These are phyloP conservation scores for Phaedon cochleariae DNA, from an alignment of 2,888 invertebrate genomes.

Conservation along the genomic window DNA sequence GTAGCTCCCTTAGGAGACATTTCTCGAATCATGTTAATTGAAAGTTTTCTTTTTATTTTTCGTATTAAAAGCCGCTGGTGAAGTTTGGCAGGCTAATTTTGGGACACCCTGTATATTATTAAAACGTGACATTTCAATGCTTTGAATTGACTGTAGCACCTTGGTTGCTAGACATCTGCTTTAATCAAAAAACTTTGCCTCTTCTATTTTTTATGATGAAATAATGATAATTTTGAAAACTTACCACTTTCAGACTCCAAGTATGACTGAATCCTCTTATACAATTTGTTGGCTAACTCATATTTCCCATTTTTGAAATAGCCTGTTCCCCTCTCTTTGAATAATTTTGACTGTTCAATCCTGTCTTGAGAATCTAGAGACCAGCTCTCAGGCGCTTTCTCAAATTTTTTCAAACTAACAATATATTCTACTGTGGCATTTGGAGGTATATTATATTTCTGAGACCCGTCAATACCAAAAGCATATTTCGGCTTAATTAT, in stretches of 20 bases:
- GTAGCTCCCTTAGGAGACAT: too few relatives aligned
- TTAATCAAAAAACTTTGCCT: too few relatives aligned
- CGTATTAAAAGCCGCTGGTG: too few relatives aligned
- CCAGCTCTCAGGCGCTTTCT: constrained; percentile 85
- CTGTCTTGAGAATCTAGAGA: constrained; percentile 81
- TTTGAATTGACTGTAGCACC: too few relatives aligned
- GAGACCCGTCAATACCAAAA: constrained; percentile 72
- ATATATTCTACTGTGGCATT: constrained; percentile 82
- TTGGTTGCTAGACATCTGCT: too few relatives aligned
- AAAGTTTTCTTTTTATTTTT: too few relatives aligned
- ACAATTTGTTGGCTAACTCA: constrained; percentile 84
- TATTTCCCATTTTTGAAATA: constrained; percentile 87
- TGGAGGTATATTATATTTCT: constrained; percentile 77
- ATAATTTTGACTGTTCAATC: constrained; percentile 80
- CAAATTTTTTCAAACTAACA: constrained; percentile 84
- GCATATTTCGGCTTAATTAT: constrained; percentile 81
- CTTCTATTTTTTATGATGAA: neutral
- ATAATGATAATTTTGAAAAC: constrained; percentile 4
- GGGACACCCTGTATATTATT: too few relatives aligned
- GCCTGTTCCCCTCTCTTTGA: constrained; percentile 90
- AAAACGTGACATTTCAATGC: too few relatives aligned
- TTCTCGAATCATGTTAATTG: too few relatives aligned
- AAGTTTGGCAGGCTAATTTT: too few relatives aligned
- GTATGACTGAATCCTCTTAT: constrained; percentile 77
- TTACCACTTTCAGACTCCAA: constrained; percentile 68